Conservation (phyloP, 2,113 vertebrate species). For the Syngnathoides biaculeatus region DNA sequence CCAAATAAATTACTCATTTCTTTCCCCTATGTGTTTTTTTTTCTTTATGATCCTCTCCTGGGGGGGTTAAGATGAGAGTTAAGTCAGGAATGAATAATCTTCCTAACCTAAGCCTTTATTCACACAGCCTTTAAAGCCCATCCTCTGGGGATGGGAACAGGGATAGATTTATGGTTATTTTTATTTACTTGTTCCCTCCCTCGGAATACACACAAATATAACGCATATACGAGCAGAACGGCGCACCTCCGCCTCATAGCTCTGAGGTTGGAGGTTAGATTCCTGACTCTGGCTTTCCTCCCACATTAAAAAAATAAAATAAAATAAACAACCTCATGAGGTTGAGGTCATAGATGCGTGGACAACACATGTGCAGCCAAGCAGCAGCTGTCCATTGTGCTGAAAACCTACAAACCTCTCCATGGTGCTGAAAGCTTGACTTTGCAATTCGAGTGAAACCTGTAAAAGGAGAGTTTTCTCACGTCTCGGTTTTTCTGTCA, state of each 20-base stretch:
- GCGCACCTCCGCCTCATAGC: background rate
- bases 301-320: background rate
- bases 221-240: background rate
- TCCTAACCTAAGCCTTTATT: conserved; percentile 60
- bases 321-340: no score
- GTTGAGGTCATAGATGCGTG: background rate
- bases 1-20: conserved; percentile 3
- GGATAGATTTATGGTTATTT: conserved; percentile 62
- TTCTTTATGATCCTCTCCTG: conserved; percentile 37
- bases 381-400: conserved; percentile 41
- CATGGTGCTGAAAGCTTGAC: conserved; percentile 45
- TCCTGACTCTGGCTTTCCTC: background rate
- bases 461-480: conserved; percentile 14
- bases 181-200: conserved; percentile 46
- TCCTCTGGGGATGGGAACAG: conserved; percentile 46
- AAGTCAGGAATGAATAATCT: conserved; percentile 55
- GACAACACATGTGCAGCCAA: background rate
- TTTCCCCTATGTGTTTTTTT: background rate
- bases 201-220: background rate
- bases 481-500: conserved; percentile 5
- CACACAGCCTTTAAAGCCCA: conserved; percentile 56
- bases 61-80: conserved; percentile 37
- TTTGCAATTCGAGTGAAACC: background rate
- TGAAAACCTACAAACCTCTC: conserved; percentile 43
- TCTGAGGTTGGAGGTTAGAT: background rate